Evolutionary conservation across 2,888 invertebrate genomes (phyloP), one percentile per base, ranked within the genome.

Genomic region (Cacoxenus indagator): DNA sequence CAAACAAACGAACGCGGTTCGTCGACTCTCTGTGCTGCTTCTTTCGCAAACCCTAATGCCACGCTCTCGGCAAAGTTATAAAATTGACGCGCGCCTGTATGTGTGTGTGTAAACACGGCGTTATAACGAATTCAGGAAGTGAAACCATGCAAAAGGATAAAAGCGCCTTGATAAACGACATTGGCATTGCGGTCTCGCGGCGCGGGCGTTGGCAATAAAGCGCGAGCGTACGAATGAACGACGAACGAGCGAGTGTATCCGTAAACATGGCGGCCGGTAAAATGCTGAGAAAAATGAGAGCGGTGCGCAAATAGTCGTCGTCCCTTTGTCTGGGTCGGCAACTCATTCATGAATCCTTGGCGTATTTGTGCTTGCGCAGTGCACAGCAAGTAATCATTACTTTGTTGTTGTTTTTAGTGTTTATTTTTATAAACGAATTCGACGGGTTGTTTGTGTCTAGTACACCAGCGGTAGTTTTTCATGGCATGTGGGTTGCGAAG

Each of bases 41-140:
- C n/a, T n/a, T n/a, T n/a, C n/a, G n/a, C n/a, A n/a, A n/a, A n/a
- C n/a, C n/a, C n/a, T n/a, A n/a, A n/a, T n/a, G n/a, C n/a, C n/a
- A n/a, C n/a, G n/a, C n/a, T n/a, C n/a, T n/a, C n/a, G n/a, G n/a
- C n/a, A n/a, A n/a, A n/a, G n/a, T n/a, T n/a, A n/a, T n/a, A n/a
- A n/a, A n/a, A n/a, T n/a, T n/a, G n/a, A n/a, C 9, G 31, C 9
- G 9, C 31, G 31, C 31, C 9, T 31, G 9, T 31, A 8, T 31
- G 9, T 5, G 31, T 31, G 31, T 31, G 31, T 31, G 31, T 31
- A 9, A 9, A 31, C 9, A 9, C 9, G 31, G 31, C 5, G 31
- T 9, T 8, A 5, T 31, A 31, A 68, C 31, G 70, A 75, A 76
- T 78, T 73, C 66, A 75, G 76, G 73, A 78, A 79, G 70, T 78